Evolutionary conservation across 2,113 vertebrate genomes (phyloP), one percentile per base, ranked within the genome.

Genomic region (Ramphastos sulfuratus): DNA sequence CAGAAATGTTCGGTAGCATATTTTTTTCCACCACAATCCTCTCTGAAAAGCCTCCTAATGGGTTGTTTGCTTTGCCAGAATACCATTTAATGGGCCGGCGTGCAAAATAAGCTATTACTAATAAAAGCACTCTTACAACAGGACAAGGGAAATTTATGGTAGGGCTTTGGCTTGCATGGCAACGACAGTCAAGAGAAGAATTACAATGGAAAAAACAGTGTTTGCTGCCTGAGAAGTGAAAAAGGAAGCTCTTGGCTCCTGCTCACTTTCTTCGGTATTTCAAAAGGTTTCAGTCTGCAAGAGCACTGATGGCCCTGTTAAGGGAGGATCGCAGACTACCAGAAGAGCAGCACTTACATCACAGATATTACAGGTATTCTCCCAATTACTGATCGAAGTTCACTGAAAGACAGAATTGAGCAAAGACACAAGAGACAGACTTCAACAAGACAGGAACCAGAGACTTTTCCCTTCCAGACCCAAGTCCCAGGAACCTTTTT

Each of bases 61-160:
- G 52, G 28, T 74, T 85, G 50, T 61, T 85, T 85, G 55, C 59
- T 87, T 90, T 85, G 60, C 80, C 65, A 85, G 64, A 86, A 90
- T 31, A 71, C 77, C 24, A 4, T 65, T 72, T 24, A 89, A 76
- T 3, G 33, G 72, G 46, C 80, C 80, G 63, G 69, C 0, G 6
- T 1, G 15, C 73, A 74, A 95, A 93, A 91, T 76, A 87, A 91
- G 28, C 67, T 70, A 82, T 76, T 69, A 79, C 48, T 42, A 94
- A 74, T 80, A 88, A 83, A 93, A 94, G 31, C 27, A 60, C 10
- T 59, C 82, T 66, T 85, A 69, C 4, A 28, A 79, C 19, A 80
- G 76, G 64, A 64, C 76, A 93, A 87, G 23, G 52, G 46, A 82
- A 92, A 92, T 92, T 82, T 91, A 89, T 74, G 46, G 79, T 9